Evolutionary conservation across 2,113 vertebrate genomes (phyloP).

Genomic region (Hucho hucho): DNA sequence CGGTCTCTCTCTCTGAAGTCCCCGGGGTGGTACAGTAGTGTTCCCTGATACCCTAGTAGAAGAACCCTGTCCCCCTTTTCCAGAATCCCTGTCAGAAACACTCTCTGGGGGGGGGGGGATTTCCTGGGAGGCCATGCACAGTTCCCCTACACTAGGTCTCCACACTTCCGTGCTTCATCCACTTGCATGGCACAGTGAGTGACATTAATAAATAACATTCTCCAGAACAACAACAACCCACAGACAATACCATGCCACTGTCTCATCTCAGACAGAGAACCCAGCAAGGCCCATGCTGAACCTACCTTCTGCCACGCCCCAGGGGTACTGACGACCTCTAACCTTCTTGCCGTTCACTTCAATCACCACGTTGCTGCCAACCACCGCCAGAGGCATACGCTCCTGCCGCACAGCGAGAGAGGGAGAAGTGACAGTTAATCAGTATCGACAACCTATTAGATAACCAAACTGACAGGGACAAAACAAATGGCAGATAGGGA

Average conservation of each 20-base stretch:
- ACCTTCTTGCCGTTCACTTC: conserved; percentile 80
- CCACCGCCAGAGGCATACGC: conserved; percentile 78
- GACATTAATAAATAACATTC: neutral
- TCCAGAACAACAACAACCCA: conserved; percentile 2
- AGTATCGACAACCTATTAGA: neutral
- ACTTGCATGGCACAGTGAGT: neutral
- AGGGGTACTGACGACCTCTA: conserved; percentile 81
- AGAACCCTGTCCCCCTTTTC: conserved; percentile 42
- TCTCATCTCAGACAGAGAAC: too few species aligned
- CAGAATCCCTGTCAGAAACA: conserved; percentile 53
- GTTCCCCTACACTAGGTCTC: too few species aligned
- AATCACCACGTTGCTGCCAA: conserved; percentile 78
- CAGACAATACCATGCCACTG: neutral
- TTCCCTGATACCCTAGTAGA: conserved; percentile 21
- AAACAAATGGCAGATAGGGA: too few species aligned
- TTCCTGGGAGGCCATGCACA: neutral
- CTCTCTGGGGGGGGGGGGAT: neutral
- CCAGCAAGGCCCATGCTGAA: neutral
- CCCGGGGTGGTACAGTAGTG: conserved; percentile 1
- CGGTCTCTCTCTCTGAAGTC: conserved; percentile 1
- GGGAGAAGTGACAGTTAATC: neutral
- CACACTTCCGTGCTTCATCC: conserved; percentile 21
- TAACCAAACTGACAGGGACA: too few species aligned
- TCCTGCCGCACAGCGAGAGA: conserved; percentile 56
- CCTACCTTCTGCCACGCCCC: conserved; percentile 82